Evolutionary conservation across 2,888 invertebrate species (phyloP), one percentile per base, ranked within the genome.

Genomic region (Zygogramma bicolorata): DNA sequence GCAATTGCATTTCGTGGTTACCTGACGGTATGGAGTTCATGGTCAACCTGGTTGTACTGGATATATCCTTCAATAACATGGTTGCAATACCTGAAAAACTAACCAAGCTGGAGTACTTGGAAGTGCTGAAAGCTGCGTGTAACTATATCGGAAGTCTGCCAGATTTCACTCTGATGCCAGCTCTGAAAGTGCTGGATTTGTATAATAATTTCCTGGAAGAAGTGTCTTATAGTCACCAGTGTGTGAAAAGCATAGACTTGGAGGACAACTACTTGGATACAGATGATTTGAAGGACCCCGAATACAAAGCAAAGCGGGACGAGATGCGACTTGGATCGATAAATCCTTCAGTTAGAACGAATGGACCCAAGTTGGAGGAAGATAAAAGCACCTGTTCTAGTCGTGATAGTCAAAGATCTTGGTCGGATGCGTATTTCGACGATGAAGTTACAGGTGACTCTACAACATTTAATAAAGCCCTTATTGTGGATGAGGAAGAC

Each of bases 1-100:
- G 78, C 13, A 83, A 83, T 68, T 22, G 42, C 42, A 68, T 83
- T 0, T 79, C 77, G 0, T 83, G 81, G 81, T 65, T 83, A 66
- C 77, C 81, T 15, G 72, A 78, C 59, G 79, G 75, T 8, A 69
- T 83, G 25, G 75, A 79, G 58, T 78, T 67, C 68, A 70, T 83
- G 63, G 74, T 79, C 2, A 81, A 81, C 72, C 71, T 83, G 42
- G 75, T 79, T 71, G 15, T 80, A 22, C 65, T 83, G 10, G 76
- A 82, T 73, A 62, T 83, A 6, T 80, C 81, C 13, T 40, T 71
- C 31, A 83, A 83, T 67, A 7, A 18, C 2, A 25, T 83, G 8
- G 49, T 75, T 8, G 60, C 71, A 5, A 63, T 82, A 31, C 79
- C 82, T 27, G 59, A 76, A 7, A 65, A 72, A 46, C 57, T 82